Evolutionary conservation across 1,140 invertebrate genomes (phyloP), one percentile per base, ranked within the genome.

Genomic region (Neoseiulus cucumeris): DNA sequence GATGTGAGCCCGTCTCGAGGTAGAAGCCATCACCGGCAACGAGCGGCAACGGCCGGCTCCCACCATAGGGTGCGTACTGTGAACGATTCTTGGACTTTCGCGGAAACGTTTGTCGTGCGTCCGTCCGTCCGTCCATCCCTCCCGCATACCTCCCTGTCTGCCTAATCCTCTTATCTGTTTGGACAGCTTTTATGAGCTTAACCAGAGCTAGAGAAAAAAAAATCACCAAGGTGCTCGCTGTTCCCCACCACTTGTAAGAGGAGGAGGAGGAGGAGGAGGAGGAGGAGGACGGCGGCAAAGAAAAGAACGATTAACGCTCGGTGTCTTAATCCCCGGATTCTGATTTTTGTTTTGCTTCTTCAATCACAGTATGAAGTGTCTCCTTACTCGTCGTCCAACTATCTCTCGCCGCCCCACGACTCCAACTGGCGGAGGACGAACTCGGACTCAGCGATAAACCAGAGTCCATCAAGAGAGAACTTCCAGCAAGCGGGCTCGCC

Each of bases 361-460:
- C 45, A 28, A 22, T 59, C 33, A 9, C 22, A 59, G 51, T 59
- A 59, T 59, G 51, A 59, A 25, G 51, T 59, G 51, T 59, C 51
- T 17, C 51, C 51, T 6, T 59, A 59, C 22, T 59, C 51, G 33
- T 59, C 51, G 51, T 59, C 51, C 51, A 59, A 59, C 22, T 59
- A 59, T 33, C 22, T 59, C 14, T 33, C 51, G 17, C 51, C 33
- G 25, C 51, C 51, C 14, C 51, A 59, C 22, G 51, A 59, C 4
- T 59, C 51, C 17, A 59, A 59, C 22, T 59, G 51, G 51, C 51
- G 51, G 22, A 59, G 51, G 33, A 59, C 51, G 22, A 59, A 59
- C 22, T 59, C 51, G 51, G 51, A 59, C 51, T 59, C 51, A 25
- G 51, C 51, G 14, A 59, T 59, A 25, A 59, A 59, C 22, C 51